Conservation (phyloP, 2,888 invertebrate genomes). For the Netelia fuscicornis region DNA sequence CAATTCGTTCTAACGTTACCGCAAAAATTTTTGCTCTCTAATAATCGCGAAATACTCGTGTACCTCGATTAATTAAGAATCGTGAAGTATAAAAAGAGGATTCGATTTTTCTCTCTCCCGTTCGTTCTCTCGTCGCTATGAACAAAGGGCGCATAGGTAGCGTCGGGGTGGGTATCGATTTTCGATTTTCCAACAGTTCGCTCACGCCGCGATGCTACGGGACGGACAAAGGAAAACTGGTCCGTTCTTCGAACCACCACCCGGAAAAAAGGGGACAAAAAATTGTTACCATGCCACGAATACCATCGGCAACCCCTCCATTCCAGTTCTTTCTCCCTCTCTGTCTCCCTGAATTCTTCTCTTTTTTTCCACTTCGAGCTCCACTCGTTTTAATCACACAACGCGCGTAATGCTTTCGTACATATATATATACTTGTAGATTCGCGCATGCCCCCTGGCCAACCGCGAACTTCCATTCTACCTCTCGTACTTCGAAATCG, state of each 20-base stretch:
- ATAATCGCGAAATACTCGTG: background rate
- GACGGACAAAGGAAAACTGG: conserved; percentile 49
- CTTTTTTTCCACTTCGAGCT: conserved; percentile 19
- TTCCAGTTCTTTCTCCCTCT: background rate
- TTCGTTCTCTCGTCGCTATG: background rate
- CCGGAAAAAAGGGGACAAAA: conserved; percentile 34
- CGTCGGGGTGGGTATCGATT: conserved; percentile 24
- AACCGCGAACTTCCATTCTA: conserved; percentile 1
- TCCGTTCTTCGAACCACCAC: conserved; percentile 34
- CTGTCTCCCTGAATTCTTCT: conserved; percentile 18
- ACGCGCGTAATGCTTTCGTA: conserved; percentile 42
- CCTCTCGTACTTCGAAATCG: conserved; percentile 52
- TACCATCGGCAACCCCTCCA: conserved; percentile 53
- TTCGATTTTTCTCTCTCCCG: background rate
- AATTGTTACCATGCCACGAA: conserved; percentile 62
- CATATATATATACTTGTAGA: background rate
- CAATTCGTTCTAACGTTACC: background rate
- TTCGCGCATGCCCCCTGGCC: conserved; percentile 35
- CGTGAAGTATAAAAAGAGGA: conserved; percentile 10
- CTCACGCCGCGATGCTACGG: conserved; percentile 23
- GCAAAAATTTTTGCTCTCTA: background rate
- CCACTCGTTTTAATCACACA: conserved; percentile 62
- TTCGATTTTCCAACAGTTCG: conserved; percentile 46
- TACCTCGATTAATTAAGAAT: background rate
- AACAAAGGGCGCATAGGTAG: conserved; percentile 9